Base-by-base conservation (phyloP, 2,797 vertebrate genomes). In the Lacerta viridis region DNA sequence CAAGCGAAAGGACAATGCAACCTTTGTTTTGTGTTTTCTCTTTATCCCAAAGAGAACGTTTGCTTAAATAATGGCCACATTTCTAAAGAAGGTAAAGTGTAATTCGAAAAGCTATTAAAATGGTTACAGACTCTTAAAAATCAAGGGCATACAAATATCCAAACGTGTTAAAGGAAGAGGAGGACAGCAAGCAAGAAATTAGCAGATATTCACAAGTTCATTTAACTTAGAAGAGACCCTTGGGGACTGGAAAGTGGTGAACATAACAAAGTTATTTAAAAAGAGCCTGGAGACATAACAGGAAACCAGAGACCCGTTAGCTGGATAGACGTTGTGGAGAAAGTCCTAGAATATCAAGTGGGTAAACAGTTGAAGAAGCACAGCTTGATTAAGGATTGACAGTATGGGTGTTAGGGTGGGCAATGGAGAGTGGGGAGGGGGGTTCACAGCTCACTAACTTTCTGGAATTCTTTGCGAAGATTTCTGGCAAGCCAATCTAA, bases 361-460 rank as follows among this genome's bases (percentile, higher is more conserved):
- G 87, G 74, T 88, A 93, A 95, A 90, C 94, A 93, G 84, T 94
- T 68, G 92, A 79, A 91, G 92, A 88, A 95, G 94, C 94, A 96
- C 94, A 96, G 93, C 95, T 94, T 95, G 94, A 94, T 94, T 94
- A 95, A 95, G 92, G 87, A 93, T 87, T 94, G 95, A 88, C 89
- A 92, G 93, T 74, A 5, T 27, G 86, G 86, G 76, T 81, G 79
- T 0, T 72, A 83, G 88, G 80, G 36, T 29, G 82, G 88, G 71
- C 83, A 71, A 76, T 43, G 74, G 88, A 75, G 27, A 0, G 1
- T 50, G 33, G 64, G 39, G 74, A 84, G 72, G 46, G 64, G 39
- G 74, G 85, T 79, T 93, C 92, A 92, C 20, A 91, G 90, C 77
- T 87, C 4, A 0, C 88, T 91, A 85, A 90, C 69, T 94, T 85